These are phyloP conservation scores for Troides oblongomaculatus DNA, from an alignment of 2,888 invertebrate species.

Conservation along the genomic window DNA sequence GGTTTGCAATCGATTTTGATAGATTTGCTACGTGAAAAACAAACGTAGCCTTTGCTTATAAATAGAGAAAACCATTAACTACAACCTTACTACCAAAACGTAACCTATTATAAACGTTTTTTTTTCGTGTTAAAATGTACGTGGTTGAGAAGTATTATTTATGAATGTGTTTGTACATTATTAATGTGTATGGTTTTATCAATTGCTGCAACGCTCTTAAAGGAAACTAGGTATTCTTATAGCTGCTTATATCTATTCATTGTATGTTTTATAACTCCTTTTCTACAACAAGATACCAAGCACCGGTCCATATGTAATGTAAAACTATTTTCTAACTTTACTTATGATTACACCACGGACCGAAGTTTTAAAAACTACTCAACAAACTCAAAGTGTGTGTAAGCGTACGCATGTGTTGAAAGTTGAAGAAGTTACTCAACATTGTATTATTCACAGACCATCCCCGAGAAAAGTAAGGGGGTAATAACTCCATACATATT, in stretches of 20 bases:
- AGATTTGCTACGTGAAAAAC: neutral
- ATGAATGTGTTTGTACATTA: too few relatives aligned
- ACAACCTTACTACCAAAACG: neutral
- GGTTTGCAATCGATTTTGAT: neutral
- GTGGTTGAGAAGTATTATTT: too few relatives aligned
- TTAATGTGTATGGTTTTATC: too few relatives aligned
- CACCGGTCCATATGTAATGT: too few relatives aligned
- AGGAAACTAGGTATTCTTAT: too few relatives aligned
- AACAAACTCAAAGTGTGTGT: slow-evolving; percentile 34
- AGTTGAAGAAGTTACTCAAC: slow-evolving; percentile 43
- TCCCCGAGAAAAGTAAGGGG: slow-evolving; percentile 30
- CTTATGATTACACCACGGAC: slow-evolving; percentile 20
- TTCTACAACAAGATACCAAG: too few relatives aligned
- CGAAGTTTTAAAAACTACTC: slow-evolving; percentile 39
- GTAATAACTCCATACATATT: slow-evolving; percentile 67
- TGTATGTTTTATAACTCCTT: too few relatives aligned
- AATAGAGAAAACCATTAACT: neutral
- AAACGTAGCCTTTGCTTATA: neutral
- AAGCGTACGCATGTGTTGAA: slow-evolving; percentile 34
- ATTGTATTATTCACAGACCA: slow-evolving; percentile 48
- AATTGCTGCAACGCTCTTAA: too few relatives aligned
- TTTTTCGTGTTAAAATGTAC: too few relatives aligned
- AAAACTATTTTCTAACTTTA: neutral
- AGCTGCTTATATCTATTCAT: too few relatives aligned
- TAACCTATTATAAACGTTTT: too few relatives aligned